phyloP scores from a whole-genome alignment of 2,113 vertebrate species.

The Rhegmatorhina hoffmannsi region DNA sequence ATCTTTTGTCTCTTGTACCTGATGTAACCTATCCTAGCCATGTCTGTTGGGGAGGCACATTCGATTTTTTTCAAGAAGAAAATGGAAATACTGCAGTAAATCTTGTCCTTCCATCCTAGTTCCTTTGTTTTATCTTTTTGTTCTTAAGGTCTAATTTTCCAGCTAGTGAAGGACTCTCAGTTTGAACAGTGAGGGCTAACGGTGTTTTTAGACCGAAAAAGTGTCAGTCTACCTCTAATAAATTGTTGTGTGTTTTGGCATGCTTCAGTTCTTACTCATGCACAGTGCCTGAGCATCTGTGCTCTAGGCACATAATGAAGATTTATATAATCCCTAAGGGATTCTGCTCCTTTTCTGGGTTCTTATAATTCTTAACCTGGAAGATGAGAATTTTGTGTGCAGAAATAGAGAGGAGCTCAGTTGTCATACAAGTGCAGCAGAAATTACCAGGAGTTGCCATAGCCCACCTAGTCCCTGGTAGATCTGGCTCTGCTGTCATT shows the following conservation, averaged over 20 bases:
- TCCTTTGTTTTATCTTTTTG: not conserved
- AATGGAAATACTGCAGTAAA: not conserved
- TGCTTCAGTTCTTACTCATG: not conserved
- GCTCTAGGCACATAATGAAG: not conserved
- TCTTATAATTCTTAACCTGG: not conserved
- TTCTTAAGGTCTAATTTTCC: not conserved
- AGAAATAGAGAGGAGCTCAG: not conserved
- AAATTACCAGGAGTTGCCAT: not conserved
- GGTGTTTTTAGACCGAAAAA: not conserved
- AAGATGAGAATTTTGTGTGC: not conserved
- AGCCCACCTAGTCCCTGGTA: not conserved
- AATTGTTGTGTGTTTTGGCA: not conserved
- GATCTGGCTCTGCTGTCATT: not conserved
- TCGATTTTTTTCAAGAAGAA: not conserved
- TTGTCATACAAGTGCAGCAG: not conserved
- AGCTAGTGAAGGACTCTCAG: not conserved
- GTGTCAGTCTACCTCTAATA: constrained; percentile 4
- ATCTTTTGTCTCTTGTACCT: not conserved
- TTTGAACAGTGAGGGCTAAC: not conserved
- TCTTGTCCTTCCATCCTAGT: not conserved
- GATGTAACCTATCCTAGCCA: not conserved
- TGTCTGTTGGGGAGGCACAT: not conserved
- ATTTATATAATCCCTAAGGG: constrained; percentile 20
- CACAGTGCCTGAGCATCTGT: constrained; percentile 1
- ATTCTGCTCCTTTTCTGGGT: not conserved